Conservation (phyloP, 2,888 invertebrate genomes). For the Tetranychus piercei region DNA sequence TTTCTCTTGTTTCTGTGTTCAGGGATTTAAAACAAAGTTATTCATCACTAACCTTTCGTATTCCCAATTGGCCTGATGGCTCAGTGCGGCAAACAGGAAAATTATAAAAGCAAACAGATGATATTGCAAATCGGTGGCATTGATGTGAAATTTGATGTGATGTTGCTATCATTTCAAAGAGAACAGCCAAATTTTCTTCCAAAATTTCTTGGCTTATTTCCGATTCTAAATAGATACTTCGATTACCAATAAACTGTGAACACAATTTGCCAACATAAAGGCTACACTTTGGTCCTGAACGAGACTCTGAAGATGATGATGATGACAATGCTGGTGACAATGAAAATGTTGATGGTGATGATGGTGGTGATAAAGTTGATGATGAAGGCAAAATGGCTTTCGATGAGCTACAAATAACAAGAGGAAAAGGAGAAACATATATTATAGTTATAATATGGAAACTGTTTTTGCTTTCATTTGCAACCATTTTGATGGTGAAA, state of each 20-base stretch:
- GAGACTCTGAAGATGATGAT: neutral
- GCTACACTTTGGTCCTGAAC: slow-evolving; percentile 36
- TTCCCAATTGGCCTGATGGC: neutral
- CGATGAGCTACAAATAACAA: neutral
- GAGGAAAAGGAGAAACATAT: neutral
- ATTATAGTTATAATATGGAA: neutral
- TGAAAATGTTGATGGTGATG: neutral
- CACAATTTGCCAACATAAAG: slow-evolving; percentile 64
- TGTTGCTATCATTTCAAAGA: slow-evolving; percentile 63
- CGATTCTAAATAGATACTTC: slow-evolving; percentile 67
- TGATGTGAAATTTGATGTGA: slow-evolving; percentile 42
- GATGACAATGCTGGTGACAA: neutral
- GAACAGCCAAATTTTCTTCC: slow-evolving; percentile 62
- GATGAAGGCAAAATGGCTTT: neutral
- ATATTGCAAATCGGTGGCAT: slow-evolving; percentile 69
- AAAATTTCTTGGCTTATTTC: slow-evolving; percentile 54
- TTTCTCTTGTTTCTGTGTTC: neutral
- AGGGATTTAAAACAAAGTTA: neutral
- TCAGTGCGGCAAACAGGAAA: slow-evolving; percentile 55
- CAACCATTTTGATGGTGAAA: neutral
- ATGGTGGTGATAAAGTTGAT: neutral
- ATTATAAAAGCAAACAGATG: slow-evolving; percentile 74
- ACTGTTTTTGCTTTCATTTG: neutral
- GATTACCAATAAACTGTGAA: slow-evolving; percentile 52
- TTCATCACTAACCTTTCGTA: neutral